Evolutionary conservation across 2,113 vertebrate genomes (phyloP), one percentile per base, ranked within the genome.

Genomic region (Psittacula cyanocephala): DNA sequence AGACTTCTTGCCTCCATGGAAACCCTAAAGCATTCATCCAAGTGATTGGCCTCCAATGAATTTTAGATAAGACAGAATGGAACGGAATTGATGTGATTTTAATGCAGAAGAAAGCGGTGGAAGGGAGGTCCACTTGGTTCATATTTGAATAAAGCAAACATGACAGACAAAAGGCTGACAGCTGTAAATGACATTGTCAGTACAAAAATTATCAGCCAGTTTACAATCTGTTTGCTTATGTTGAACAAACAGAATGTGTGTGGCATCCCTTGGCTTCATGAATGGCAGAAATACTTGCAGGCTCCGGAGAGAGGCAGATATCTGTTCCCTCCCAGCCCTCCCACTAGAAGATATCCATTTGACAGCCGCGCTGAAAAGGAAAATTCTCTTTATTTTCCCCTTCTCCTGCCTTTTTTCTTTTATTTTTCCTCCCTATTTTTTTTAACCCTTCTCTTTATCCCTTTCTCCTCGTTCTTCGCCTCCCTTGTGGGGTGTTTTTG

Each of bases 131-230:
- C 99, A 98, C 99, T 99, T 98, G 99, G 99, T 99, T 99, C 99
- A 99, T 99, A 99, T 99, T 99, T 99, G 99, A 99, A 99, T 99
- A 99, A 99, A 99, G 99, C 99, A 99, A 99, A 99, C 99, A 99
- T 98, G 98, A 97, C 98, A 99, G 99, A 99, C 99, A 99, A 99
- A 99, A 99, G 99, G 99, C 99, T 99, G 99, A 99, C 99, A 99
- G 99, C 99, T 99, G 99, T 99, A 99, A 99, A 99, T 99, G 99
- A 99, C 99, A 99, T 99, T 99, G 99, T 99, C 99, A 99, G 99
- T 99, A 99, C 99, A 99, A 99, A 99, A 99, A 99, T 99, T 99
- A 99, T 99, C 99, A 99, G 99, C 99, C 99, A 99, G 99, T 99
- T 99, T 99, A 99, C 99, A 99, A 99, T 99, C 99, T 99, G 99